Evolutionary conservation across 2,797 vertebrate genomes (phyloP), one percentile per base, ranked within the genome.

Genomic region (Ptychadena robeensis): DNA sequence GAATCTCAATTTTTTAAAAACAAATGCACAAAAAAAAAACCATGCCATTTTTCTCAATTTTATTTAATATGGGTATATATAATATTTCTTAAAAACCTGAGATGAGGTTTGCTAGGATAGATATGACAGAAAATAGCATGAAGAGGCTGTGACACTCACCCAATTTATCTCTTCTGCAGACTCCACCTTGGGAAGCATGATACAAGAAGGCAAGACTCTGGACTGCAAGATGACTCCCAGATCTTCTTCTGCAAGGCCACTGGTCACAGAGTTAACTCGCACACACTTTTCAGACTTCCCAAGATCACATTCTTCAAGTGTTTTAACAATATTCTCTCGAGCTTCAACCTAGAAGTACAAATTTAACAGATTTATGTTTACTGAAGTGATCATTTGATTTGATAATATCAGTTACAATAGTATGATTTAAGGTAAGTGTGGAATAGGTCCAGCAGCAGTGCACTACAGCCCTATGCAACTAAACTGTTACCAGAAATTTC

Each of bases 131-230:
- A 22, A 61, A 28, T 15, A 9, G 2, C 27, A 61, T 12, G 25
- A 28, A 28, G 27, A 25, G 27, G 59, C 8, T 61, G 10, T 61
- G 27, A 2, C 27, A 91, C 96, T 95, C 87, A 98, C 98, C 98
- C 98, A 99, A 76, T 90, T 94, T 82, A 98, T 94, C 85, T 99
- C 97, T 75, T 95, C 92, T 0, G 87, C 89, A 79, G 93, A 91
- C 90, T 99, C 97, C 87, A 99, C 96, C 88, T 99, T 99, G n/a
- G 97, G 98, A 83, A 99, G 88, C 97, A 99, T 98, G 82, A 99
- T 89, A 86, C 97, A 96, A 9, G 97, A 94, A 87, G 98, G 98
- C 40, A 98, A 95, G 64, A 93, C 90, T 66, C 86, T 92, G 1
- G 94, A 94, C 79, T 93, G 92, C 82, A 99, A 89, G 85, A 99